Evolutionary conservation across 2,888 invertebrate genomes (phyloP), one percentile per base, ranked within the genome.

Genomic region (Notodromas monacha): DNA sequence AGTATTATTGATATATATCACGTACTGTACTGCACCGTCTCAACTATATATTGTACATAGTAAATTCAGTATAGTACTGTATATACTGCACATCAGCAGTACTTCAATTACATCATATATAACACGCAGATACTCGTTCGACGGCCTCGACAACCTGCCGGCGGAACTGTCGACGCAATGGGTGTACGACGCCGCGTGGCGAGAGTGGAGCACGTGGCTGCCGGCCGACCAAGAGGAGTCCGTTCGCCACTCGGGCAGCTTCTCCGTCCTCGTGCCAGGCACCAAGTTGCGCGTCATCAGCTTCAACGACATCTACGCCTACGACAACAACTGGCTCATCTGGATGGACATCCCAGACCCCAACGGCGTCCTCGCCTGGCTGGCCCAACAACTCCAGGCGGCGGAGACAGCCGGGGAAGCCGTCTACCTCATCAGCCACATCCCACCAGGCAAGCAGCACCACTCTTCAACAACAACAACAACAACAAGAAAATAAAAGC

Each of bases 361-460:
- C 2, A 61, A 63, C 36, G 61, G 53, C 3, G 70, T 79, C 45
- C 51, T 86, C 31, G 58, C 64, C 31, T 86, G 81, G 81, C 47
- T 86, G 16, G 60, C 68, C 2, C 49, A 61, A 5, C 65, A 67
- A 31, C 50, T 86, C 3, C 50, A 59, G 30, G 50, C 60, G 34
- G 69, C 81, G 0, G 84, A 84, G 46, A 44, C 49, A 21, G 58
- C 58, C 2, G 57, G 59, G 1, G 73, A 77, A 45, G 57, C 61
- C 41, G 76, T 81, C 0, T 74, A 79, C 41, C 65, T 79, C 26
- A 52, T 84, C 29, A 60, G 65, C 0, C 84, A 86, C 42, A 62
- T 81, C 29, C 76, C 77, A 0, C 61, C 70, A 0, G 73, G 73
- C n/a, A n/a, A n/a, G n/a, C n/a, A n/a, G n/a, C n/a, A n/a, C n/a